These are phyloP conservation scores for Ptilorrhoa leucosticta DNA, from an alignment of 2,113 vertebrate species.

Conservation along the genomic window DNA sequence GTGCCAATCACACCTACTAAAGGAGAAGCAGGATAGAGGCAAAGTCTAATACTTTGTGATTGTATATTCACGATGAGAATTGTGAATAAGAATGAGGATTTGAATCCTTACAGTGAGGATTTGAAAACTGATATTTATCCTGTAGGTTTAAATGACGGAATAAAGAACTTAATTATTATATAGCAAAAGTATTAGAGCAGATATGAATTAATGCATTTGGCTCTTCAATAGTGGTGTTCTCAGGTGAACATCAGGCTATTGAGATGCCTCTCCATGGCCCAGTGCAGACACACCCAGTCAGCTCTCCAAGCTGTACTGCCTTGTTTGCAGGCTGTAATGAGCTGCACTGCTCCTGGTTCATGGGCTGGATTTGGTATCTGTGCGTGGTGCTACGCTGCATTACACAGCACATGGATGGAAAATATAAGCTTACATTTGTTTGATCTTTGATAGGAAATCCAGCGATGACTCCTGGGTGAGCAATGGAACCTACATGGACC, in stretches of 20 bases:
- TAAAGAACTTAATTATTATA: not conserved
- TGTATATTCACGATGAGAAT: not conserved
- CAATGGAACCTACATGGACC: constrained; percentile 91
- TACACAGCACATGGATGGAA: not conserved
- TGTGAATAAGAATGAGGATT: not conserved
- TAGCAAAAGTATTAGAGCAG: not conserved
- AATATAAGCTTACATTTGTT: not conserved
- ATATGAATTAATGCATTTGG: not conserved
- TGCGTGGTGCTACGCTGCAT: not conserved
- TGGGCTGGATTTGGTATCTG: not conserved
- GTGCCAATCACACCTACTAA: not conserved
- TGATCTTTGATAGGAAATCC: constrained; percentile 80
- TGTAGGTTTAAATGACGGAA: not conserved
- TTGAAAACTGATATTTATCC: not conserved
- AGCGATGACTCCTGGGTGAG: constrained; percentile 89
- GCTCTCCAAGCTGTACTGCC: not conserved
- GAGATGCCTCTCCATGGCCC: not conserved
- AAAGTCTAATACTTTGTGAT: not conserved
- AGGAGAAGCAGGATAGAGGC: not conserved
- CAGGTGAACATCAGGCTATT: not conserved
- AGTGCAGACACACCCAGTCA: not conserved
- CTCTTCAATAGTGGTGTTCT: not conserved
- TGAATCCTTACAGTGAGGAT: not conserved
- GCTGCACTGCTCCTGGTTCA: not conserved
- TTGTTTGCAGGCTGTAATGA: not conserved